Evolutionary conservation across 2,888 invertebrate species (phyloP).

Genomic region (Acrobasis consociella): DNA sequence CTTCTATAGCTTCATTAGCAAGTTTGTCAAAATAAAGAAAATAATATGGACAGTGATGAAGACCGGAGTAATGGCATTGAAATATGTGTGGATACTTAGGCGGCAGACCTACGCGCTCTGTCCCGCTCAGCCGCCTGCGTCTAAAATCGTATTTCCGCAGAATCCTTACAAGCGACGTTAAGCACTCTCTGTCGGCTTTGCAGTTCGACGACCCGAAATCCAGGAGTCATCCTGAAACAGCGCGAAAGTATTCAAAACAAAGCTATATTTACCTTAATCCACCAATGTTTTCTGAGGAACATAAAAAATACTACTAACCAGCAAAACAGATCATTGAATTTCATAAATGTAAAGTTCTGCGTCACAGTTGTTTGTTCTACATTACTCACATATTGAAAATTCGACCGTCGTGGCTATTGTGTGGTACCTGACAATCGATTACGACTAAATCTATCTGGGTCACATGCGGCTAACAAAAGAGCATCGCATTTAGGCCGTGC

Average conservation of each 20-base stretch:
- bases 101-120: conserved; percentile 36
- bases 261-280: conserved; percentile 48
- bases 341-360: conserved; percentile 27
- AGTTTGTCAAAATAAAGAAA: conserved; percentile 22
- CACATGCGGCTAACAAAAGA: conserved; percentile 67
- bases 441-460: conserved; percentile 70
- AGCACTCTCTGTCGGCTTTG: conserved; percentile 77
- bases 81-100: conserved; percentile 33
- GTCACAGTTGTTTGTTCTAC: conserved; percentile 45
- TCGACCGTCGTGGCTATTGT: conserved; percentile 52
- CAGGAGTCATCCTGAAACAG: conserved; percentile 65
- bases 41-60: conserved; percentile 36
- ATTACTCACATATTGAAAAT: conserved; percentile 44
- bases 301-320: conserved; percentile 1
- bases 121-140: conserved; percentile 59
- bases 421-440: conserved; percentile 60
- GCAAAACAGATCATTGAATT: conserved; percentile 18
- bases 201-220: conserved; percentile 75
- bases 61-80: conserved; percentile 48
- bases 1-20: too few species aligned
- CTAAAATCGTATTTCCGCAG: conserved; percentile 82
- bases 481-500: conserved; percentile 61
- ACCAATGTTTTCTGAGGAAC: conserved; percentile 11
- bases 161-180: conserved; percentile 81
- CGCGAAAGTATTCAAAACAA: conserved; percentile 59